Evolutionary conservation across 2,888 invertebrate species (phyloP).

Genomic region (Cosmia pyralina): DNA sequence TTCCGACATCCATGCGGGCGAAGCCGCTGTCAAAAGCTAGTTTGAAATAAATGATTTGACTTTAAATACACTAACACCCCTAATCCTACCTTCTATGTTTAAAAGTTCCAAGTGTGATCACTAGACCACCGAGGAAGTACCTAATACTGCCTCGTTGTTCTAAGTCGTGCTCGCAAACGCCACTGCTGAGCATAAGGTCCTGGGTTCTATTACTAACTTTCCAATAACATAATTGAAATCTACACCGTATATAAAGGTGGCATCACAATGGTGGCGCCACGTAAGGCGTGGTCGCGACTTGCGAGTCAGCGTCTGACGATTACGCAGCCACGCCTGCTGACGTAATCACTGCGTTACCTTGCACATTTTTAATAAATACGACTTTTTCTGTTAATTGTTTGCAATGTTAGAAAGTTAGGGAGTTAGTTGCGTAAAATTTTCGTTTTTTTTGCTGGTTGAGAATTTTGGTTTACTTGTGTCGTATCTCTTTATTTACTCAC

Average conservation of each 20-base stretch:
- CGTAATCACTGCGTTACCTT: conserved; percentile 78
- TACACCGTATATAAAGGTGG: conserved; percentile 42
- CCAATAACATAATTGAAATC: conserved; percentile 45
- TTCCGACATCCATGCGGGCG: no score
- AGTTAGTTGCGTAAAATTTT: conserved; percentile 8
- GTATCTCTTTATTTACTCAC: no score
- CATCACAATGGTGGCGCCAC: conserved; percentile 61
- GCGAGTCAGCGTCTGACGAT: conserved; percentile 86
- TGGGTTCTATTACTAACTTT: background rate
- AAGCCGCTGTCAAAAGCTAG: no score
- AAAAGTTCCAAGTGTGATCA: no score
- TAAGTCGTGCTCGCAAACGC: no score
- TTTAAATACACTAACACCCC: no score
- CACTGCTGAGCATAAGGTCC: no score
- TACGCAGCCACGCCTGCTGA: conserved; percentile 80
- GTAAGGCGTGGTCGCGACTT: conserved; percentile 69
- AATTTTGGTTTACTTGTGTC: no score
- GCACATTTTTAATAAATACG: conserved; percentile 83
- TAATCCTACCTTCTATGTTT: no score
- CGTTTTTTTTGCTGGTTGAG: conserved; percentile 11
- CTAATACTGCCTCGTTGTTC: no score
- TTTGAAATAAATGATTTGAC: no score
- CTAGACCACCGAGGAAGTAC: no score
- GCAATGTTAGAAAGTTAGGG: conserved; percentile 20
- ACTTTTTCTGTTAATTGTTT: conserved; percentile 67